These are phyloP conservation scores for Anthopleura sola DNA, from an alignment of 64 coral and sea anemone species.

Conservation along the genomic window DNA sequence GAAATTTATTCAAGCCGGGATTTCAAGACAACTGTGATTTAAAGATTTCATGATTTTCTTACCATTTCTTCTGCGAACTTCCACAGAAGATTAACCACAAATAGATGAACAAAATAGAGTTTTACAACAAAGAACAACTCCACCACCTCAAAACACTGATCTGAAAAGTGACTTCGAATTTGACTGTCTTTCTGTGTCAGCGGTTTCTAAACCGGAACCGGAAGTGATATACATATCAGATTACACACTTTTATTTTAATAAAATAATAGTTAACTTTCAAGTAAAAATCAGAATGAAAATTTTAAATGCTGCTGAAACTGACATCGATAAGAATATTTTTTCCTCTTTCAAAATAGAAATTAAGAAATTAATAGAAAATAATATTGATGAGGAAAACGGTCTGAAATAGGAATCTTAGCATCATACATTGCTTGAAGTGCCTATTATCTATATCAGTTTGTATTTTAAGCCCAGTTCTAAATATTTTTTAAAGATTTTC, in stretches of 20 bases:
- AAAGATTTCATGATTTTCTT: not conserved
- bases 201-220: not conserved
- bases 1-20: no score
- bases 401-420: no score
- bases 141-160: not conserved
- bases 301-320: no score
- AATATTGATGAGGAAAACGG: no score
- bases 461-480: not conserved
- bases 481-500: not conserved
- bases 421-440: no score
- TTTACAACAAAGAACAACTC: not conserved
- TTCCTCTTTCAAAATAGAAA: not conserved
- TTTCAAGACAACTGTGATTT: not conserved
- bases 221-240: not conserved
- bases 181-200: constrained; percentile 4
- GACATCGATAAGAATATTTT: no score
- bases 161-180: not conserved
- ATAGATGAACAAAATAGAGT: not conserved
- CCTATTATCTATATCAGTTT: not conserved
- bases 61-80: not conserved
- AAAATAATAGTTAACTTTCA: not conserved
- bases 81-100: not conserved
- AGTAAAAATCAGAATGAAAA: not conserved
- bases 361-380: not conserved
- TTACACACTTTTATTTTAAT: not conserved